These are phyloP conservation scores for Rissa tridactyla DNA, from an alignment of 2,113 vertebrate genomes.

Conservation along the genomic window DNA sequence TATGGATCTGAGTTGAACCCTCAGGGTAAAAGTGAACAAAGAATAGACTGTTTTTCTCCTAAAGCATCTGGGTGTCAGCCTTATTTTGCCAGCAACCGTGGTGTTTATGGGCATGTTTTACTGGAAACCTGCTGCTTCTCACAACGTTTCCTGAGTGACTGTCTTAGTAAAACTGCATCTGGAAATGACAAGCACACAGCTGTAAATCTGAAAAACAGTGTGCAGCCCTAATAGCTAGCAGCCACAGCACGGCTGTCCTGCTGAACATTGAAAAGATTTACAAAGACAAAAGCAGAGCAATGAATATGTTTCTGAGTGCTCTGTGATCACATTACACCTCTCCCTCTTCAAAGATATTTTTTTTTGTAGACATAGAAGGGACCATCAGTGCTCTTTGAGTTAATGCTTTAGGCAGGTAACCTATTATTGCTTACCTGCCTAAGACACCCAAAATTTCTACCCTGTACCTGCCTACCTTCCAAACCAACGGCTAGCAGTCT, in stretches of 20 bases:
- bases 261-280: slow-evolving; percentile 69
- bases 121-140: slow-evolving; percentile 82
- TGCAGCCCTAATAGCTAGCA: slow-evolving; percentile 78
- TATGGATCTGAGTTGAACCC: slow-evolving; percentile 49
- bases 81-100: slow-evolving; percentile 75
- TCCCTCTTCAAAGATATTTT: neutral
- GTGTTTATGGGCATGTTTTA: slow-evolving; percentile 83
- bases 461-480: neutral
- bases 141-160: slow-evolving; percentile 77
- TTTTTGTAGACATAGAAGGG: neutral
- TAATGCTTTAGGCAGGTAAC: neutral
- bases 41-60: slow-evolving; percentile 67
- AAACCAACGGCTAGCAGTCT: neutral
- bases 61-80: slow-evolving; percentile 75
- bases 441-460: neutral
- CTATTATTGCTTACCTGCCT: neutral
- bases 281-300: slow-evolving; percentile 65
- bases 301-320: neutral
- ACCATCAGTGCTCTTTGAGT: neutral
- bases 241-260: slow-evolving; percentile 60
- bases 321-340: slow-evolving; percentile 23
- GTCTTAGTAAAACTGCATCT: slow-evolving; percentile 80
- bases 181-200: slow-evolving; percentile 76
- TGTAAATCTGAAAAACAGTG: slow-evolving; percentile 79
- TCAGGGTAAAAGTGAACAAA: slow-evolving; percentile 72